phyloP scores from a whole-genome alignment of 2,113 vertebrate species.

The Myanophis thanlyinensis region DNA sequence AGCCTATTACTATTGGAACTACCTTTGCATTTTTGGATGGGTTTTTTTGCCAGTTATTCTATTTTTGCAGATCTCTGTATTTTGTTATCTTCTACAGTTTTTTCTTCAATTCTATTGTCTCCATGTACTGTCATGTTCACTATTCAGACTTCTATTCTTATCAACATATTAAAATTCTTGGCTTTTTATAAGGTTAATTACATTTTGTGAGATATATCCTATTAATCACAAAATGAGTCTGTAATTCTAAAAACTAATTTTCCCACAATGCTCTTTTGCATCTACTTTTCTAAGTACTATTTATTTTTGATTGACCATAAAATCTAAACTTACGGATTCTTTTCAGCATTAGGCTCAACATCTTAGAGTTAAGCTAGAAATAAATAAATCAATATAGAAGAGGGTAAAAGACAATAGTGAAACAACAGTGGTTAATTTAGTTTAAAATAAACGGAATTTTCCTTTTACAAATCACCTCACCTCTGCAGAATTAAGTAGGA shows the following conservation, averaged over 20 bases:
- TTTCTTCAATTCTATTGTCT: neutral
- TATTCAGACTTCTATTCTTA: neutral
- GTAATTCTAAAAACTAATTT: neutral
- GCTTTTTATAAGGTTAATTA: neutral
- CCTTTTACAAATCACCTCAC: neutral
- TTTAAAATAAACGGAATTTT: neutral
- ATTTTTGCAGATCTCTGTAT: neutral
- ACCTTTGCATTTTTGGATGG: neutral
- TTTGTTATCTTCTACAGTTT: neutral
- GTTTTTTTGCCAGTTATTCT: neutral
- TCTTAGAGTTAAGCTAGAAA: neutral
- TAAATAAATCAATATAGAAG: neutral
- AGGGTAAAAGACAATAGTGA: neutral
- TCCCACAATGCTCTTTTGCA: neutral
- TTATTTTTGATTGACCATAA: neutral
- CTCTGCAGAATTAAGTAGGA: neutral
- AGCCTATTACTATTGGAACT: neutral
- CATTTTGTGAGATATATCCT: neutral
- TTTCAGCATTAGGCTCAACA: neutral
- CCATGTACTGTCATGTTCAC: neutral
- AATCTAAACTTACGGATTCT: neutral
- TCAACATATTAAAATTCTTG: neutral
- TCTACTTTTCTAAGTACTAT: neutral
- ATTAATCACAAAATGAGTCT: neutral
- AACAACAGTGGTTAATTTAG: neutral